Evolutionary conservation across 2,113 vertebrate genomes (phyloP).

Genomic region (Helogale parvula): DNA sequence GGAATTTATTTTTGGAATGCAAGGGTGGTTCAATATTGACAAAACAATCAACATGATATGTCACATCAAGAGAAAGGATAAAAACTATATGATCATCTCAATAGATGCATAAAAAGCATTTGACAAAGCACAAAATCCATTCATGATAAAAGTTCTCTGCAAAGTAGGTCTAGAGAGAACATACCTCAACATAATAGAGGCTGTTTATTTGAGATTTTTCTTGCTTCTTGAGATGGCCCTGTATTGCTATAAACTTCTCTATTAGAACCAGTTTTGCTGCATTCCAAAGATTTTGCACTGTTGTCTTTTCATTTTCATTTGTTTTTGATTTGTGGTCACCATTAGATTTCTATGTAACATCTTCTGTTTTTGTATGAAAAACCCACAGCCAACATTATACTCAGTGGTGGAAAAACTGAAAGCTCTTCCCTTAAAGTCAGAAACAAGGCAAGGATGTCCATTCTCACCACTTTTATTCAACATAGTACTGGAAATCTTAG

Average conservation of each 20-base stretch:
- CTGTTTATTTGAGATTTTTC: not conserved
- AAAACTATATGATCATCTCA: not conserved
- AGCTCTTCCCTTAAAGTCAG: not conserved
- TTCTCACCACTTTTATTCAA: not conserved
- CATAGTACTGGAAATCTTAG: not conserved
- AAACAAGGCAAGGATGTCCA: not conserved
- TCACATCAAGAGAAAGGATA: not conserved
- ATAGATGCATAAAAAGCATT: not conserved
- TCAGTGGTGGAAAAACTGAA: not conserved
- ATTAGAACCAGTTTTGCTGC: not conserved
- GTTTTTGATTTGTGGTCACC: not conserved
- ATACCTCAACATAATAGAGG: not conserved
- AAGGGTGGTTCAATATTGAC: not conserved
- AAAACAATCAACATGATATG: not conserved
- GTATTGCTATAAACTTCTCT: not conserved
- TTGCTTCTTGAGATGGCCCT: not conserved
- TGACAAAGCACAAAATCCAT: not conserved
- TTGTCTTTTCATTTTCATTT: not conserved
- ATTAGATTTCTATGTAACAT: not conserved
- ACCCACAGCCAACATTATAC: not conserved
- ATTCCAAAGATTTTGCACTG: not conserved
- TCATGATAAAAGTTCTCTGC: not conserved
- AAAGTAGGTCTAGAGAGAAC: not conserved
- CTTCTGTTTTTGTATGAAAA: not conserved
- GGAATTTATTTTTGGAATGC: not conserved